phyloP scores from a whole-genome alignment of 2,113 vertebrate species.

The Astatotilapia flaviijosephi region DNA sequence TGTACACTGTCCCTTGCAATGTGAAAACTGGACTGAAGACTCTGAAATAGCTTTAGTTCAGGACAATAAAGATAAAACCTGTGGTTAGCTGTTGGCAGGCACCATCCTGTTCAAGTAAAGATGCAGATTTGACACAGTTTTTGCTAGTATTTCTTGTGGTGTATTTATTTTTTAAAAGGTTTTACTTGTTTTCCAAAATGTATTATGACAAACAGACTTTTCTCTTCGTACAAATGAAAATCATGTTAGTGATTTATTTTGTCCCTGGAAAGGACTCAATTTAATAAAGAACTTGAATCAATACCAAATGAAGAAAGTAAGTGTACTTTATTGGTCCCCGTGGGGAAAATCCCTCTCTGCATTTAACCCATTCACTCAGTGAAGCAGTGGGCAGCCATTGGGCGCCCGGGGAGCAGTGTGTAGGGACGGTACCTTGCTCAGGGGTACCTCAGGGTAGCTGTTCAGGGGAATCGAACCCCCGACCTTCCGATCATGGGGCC shows the following conservation, averaged over 20 bases:
- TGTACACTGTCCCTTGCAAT: not conserved
- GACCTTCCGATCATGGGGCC: too few relatives aligned
- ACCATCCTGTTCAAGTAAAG: not conserved
- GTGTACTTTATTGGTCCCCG: too few relatives aligned
- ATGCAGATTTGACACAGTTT: not conserved
- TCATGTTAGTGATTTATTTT: not conserved
- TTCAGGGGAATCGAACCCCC: too few relatives aligned
- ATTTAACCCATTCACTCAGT: too few relatives aligned
- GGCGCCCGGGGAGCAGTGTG: too few relatives aligned
- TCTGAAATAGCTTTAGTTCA: not conserved
- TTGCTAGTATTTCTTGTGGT: not conserved
- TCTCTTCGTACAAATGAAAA: not conserved
- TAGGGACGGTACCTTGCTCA: too few relatives aligned
- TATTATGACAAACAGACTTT: not conserved
- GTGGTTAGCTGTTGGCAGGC: not conserved
- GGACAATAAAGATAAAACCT: not conserved
- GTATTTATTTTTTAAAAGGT: not conserved
- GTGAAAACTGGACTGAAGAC: not conserved
- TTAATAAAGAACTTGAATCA: not conserved
- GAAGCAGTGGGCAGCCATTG: too few relatives aligned
- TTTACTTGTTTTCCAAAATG: not conserved
- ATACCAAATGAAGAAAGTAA: constrained; percentile 12
- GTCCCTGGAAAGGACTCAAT: not conserved
- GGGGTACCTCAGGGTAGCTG: too few relatives aligned
- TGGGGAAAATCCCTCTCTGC: too few relatives aligned